Base-by-base conservation (phyloP, 2,888 invertebrate species). In the Xanthia togata region DNA sequence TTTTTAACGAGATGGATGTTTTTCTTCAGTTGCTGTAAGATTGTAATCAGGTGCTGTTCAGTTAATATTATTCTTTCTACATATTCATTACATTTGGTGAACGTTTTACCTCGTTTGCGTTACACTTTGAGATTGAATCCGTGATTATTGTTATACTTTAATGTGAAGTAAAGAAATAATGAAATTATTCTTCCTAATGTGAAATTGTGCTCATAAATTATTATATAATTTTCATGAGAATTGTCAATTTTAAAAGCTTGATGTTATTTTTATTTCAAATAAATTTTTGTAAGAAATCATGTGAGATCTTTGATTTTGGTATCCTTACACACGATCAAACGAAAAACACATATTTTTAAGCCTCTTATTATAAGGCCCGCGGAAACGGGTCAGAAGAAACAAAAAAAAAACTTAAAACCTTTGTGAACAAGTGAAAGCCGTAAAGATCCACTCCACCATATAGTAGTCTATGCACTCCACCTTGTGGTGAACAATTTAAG, bases 231-330 rank as follows among this genome's bases (percentile, higher is more conserved):
- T 96, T 91, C 93, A 93, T 92, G 92, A 94, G 92, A 90, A 93
- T 92, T 94, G 96, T 96, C 96, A 96, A 96, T 96, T 96, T 95
- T 94, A 92, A 94, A 95, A 92, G 95, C 96, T 96, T 96, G 93
- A 96, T 96, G 96, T 96, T 96, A 95, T 93, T 96, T 95, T 96
- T 94, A 95, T 95, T 96, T 95, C 94, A 89, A 90, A 95, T 96
- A 96, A 95, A 83, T 95, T 95, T 96, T 96, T 95, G 91, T 95
- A 95, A 94, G 90, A 92, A 94, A 80, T 83, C 53, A 50, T 50
- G 20, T 83, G 74, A 71, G 82, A 85, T 80, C 35, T 79, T 89
- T 86, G 71, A 62, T 86, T 74, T 79, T 78, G 3, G 17, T n/a
- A 8, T 47, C 35, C 20, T 44, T 17, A 9, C n/a, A 23, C 23